These are phyloP conservation scores for Physocephala rufipes DNA, from an alignment of 2,888 invertebrate genomes.

Conservation along the genomic window DNA sequence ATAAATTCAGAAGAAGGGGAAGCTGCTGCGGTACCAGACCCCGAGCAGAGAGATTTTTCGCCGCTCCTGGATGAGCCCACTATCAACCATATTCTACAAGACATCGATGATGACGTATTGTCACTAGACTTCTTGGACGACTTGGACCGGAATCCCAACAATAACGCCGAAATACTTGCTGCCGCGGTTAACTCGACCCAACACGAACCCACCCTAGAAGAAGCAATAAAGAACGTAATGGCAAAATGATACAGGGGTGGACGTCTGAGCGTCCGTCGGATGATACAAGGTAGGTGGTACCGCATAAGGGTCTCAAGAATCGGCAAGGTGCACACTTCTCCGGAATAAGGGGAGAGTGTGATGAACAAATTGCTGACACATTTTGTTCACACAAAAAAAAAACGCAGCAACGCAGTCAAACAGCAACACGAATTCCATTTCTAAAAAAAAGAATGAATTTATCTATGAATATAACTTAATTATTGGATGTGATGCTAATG, in stretches of 20 bases:
- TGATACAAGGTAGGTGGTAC: neutral
- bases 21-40: too few species aligned
- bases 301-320: neutral
- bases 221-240: neutral
- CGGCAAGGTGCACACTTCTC: neutral
- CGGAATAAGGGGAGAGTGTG: too few species aligned
- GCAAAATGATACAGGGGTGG: neutral
- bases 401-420: too few species aligned
- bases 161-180: neutral
- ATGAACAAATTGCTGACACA: too few species aligned
- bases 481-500: too few species aligned
- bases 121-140: neutral
- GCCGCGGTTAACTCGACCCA: neutral
- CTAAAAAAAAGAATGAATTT: too few species aligned
- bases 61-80: neutral
- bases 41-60: neutral
- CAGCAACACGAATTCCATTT: too few species aligned
- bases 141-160: neutral
- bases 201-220: conserved; percentile 1
- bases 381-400: too few species aligned
- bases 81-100: neutral
- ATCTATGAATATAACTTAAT: too few species aligned
- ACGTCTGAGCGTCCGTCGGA: neutral
- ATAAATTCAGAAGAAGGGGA: too few species aligned
- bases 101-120: neutral